Evolutionary conservation across 1,140 invertebrate genomes (phyloP).

Genomic region (Semibalanus balanoides): DNA sequence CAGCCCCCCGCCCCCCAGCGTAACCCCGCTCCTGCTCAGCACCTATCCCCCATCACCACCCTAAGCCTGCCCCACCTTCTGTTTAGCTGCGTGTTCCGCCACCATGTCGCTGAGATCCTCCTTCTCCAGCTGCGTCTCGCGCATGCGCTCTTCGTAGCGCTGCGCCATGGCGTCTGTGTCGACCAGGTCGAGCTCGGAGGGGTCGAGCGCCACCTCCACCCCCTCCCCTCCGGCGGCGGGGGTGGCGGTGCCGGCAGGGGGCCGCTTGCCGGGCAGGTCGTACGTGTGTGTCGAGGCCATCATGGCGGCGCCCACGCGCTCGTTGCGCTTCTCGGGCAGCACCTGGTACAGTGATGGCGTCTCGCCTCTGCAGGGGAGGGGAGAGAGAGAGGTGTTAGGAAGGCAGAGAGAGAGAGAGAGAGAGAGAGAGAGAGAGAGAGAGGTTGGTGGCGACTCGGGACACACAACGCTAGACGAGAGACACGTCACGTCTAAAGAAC

Average conservation of each 20-base stretch:
- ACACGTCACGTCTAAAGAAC: no score
- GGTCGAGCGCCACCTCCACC: slow-evolving; percentile 90
- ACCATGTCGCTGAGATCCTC: slow-evolving; percentile 98
- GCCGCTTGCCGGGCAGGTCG: slow-evolving; percentile 44
- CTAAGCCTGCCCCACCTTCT: slow-evolving; percentile 42
- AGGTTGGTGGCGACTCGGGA: no score
- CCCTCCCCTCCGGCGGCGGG: slow-evolving; percentile 28
- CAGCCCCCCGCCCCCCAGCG: no score
- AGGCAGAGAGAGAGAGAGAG: no score
- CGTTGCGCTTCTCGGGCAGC: slow-evolving; percentile 83
- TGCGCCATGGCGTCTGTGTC: slow-evolving; percentile 93
- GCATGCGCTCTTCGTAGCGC: slow-evolving; percentile 88
- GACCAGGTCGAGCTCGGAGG: slow-evolving; percentile 81
- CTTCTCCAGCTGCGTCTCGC: slow-evolving; percentile 77
- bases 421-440: no score
- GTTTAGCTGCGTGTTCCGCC: slow-evolving; percentile 89
- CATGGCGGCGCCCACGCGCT: slow-evolving; percentile 79
- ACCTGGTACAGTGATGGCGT: slow-evolving; percentile 85
- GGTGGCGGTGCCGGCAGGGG: no score
- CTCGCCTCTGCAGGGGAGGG: slow-evolving; percentile 38
- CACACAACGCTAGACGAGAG: no score
- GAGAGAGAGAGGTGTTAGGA: no score
- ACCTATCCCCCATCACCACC: neutral
- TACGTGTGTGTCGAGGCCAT: slow-evolving; percentile 93
- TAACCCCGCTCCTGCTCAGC: no score